Evolutionary conservation across 2,797 vertebrate species (phyloP).

Genomic region (Eutrigla gurnardus): DNA sequence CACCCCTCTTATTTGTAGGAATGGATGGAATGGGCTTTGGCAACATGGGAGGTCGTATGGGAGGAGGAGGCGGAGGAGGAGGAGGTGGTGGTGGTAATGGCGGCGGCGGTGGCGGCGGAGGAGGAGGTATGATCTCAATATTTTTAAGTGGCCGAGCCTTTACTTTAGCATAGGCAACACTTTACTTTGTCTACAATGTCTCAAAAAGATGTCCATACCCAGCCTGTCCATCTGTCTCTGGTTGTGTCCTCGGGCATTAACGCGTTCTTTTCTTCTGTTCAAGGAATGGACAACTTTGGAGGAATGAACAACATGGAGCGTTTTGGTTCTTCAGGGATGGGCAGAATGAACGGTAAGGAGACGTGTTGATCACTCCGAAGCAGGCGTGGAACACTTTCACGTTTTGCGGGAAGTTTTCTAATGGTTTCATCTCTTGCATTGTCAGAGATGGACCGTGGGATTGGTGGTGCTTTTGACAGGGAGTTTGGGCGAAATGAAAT

Average conservation of each 20-base stretch:
- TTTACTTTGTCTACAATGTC: not conserved
- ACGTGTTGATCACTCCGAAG: constrained; percentile 8
- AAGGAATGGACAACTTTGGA: constrained; percentile 95
- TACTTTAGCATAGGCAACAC: no score
- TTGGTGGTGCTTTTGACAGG: constrained; percentile 90
- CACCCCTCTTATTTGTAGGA: constrained; percentile 82
- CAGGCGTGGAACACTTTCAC: constrained; percentile 43
- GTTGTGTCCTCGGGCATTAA: not conserved
- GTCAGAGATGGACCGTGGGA: constrained; percentile 92
- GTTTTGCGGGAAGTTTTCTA: constrained; percentile 46
- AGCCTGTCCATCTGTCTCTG: not conserved
- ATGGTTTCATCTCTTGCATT: constrained; percentile 71
- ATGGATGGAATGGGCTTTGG: constrained; percentile 97
- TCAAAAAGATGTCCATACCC: not conserved
- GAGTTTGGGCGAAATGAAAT: constrained; percentile 94
- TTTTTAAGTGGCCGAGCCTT: not conserved
- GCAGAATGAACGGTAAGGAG: constrained; percentile 92
- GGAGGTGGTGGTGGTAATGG: constrained; percentile 79
- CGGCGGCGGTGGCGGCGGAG: constrained; percentile 78
- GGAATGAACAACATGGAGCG: constrained; percentile 93
- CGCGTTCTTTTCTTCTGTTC: constrained; percentile 5
- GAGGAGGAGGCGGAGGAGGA: constrained; percentile 83
- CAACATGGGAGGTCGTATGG: constrained; percentile 94
- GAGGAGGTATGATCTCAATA: constrained; percentile 87
- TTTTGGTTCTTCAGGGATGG: constrained; percentile 93